A percentile compares a stretch with the other conserved stretches of the same genome.
Evolutionary conservation across 2,888 invertebrate species (phyloP).

Genomic region (Endotricha flammealis): DNA sequence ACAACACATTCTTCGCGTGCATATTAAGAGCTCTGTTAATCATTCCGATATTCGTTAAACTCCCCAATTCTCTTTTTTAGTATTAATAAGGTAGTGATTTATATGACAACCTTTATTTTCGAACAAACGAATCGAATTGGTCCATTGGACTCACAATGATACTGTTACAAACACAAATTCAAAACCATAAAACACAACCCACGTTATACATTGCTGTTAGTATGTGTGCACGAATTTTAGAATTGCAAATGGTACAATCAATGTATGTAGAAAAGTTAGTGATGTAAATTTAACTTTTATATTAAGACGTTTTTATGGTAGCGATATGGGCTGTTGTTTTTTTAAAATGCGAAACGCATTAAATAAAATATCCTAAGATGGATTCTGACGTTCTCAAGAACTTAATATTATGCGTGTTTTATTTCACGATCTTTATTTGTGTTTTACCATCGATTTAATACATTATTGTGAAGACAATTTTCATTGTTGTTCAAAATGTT

Average conservation of each 20-base stretch:
- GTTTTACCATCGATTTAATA: not conserved
- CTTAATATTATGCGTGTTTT: slow-evolving; percentile 23
- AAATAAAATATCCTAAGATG: slow-evolving; percentile 47
- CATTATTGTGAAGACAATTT: too few relatives aligned
- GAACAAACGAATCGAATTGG: slow-evolving; percentile 56
- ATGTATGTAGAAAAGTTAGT: not conserved
- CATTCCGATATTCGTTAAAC: slow-evolving; percentile 57
- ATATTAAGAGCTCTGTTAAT: slow-evolving; percentile 38
- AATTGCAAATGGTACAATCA: not conserved
- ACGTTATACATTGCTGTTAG: not conserved
- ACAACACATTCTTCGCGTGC: not conserved
- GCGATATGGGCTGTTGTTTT: slow-evolving; percentile 54
- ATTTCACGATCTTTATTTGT: not conserved
- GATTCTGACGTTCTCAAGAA: slow-evolving; percentile 42
- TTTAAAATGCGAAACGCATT: slow-evolving; percentile 39
- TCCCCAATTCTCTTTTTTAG: slow-evolving; percentile 54
- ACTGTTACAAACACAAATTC: too few relatives aligned
- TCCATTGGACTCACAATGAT: slow-evolving; percentile 12
- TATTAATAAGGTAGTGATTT: slow-evolving; percentile 68
- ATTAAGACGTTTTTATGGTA: not conserved
- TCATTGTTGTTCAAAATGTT: too few relatives aligned
- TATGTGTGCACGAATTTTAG: too few relatives aligned
- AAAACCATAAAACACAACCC: not conserved
- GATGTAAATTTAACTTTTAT: not conserved
- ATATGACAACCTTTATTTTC: slow-evolving; percentile 57